Conservation (phyloP, 2,888 invertebrate genomes). For the Torymus aiolomorphi region DNA sequence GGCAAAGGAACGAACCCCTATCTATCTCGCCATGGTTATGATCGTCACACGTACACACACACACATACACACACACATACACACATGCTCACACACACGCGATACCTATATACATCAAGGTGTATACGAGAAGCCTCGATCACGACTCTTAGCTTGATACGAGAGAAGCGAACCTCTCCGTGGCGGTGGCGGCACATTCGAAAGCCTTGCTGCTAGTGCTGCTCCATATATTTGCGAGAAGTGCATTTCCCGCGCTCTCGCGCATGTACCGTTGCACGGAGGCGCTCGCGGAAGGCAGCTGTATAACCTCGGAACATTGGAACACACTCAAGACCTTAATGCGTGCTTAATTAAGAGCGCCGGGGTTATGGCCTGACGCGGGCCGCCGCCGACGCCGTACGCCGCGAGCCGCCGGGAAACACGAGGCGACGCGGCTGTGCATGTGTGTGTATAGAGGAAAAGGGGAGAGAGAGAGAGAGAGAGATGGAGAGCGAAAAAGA, state of each 20-base stretch:
- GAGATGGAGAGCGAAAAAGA: neutral
- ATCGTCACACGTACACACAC: too few species aligned
- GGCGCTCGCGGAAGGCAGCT: neutral
- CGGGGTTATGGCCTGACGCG: slow-evolving; percentile 62
- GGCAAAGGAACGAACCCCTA: too few species aligned
- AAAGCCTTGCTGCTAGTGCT: neutral
- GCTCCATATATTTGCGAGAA: slow-evolving; percentile 1
- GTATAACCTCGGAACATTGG: slow-evolving; percentile 41
- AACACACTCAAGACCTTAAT: slow-evolving; percentile 74
- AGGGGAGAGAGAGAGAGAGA: neutral
- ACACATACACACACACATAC: too few species aligned
- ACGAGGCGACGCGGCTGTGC: neutral
- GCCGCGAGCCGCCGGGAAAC: neutral
- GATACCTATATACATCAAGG: too few species aligned
- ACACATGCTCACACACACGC: too few species aligned
- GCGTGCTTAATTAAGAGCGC: slow-evolving; percentile 74
- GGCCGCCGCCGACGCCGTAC: slow-evolving; percentile 13
- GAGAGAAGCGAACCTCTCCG: too few species aligned
- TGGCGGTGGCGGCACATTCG: too few species aligned
- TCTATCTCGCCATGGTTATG: too few species aligned
- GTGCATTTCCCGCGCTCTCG: neutral
- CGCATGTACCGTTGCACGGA: neutral
- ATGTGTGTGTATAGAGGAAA: neutral
- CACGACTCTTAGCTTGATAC: too few species aligned
- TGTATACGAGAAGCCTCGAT: too few species aligned